Percentiles rank a stretch among this genome's conserved stretches.
Conservation (phyloP, 2,113 vertebrate species). For the Amphilophus citrinellus region DNA sequence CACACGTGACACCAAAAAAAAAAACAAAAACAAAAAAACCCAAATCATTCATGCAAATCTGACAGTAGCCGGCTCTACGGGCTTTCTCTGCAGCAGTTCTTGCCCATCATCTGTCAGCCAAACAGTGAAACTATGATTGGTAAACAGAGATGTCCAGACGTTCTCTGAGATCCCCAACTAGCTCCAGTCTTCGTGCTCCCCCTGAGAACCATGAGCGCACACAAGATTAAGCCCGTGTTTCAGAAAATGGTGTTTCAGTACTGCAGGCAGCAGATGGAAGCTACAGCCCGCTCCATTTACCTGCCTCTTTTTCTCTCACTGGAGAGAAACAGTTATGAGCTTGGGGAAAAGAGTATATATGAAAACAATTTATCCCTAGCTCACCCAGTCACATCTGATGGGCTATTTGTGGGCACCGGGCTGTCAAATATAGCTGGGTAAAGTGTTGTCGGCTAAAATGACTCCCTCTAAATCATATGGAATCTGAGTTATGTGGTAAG, state of each 20-base stretch:
- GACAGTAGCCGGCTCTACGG: conserved; percentile 65
- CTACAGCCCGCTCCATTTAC: conserved; percentile 71
- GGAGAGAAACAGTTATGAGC: conserved; percentile 66
- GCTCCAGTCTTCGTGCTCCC: conserved; percentile 34
- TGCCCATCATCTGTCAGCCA: conserved; percentile 63
- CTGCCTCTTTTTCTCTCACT: conserved; percentile 59
- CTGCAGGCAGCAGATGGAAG: conserved; percentile 71
- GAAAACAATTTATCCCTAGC: conserved; percentile 61
- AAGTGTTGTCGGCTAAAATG: conserved; percentile 59
- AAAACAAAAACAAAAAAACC: not conserved
- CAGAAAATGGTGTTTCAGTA: conserved; percentile 40
- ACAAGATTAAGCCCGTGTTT: conserved; percentile 52
- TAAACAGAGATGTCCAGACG: conserved; percentile 68
- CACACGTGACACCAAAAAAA: conserved; percentile 27
- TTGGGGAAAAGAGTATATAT: conserved; percentile 52
- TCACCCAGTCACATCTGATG: conserved; percentile 67
- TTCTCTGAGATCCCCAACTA: conserved; percentile 51
- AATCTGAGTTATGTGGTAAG: conserved; percentile 54
- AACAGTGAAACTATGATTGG: conserved; percentile 55
- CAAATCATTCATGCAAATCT: conserved; percentile 65
- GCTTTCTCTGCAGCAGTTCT: conserved; percentile 35
- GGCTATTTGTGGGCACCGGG: conserved; percentile 58
- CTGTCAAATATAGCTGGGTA: conserved; percentile 48
- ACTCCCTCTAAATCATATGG: conserved; percentile 64
- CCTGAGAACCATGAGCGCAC: conserved; percentile 53